A percentile compares a stretch with the other conserved stretches of the same genome.
phyloP scores from a whole-genome alignment of 2,113 vertebrate species.

The Pholis gunnellus region DNA sequence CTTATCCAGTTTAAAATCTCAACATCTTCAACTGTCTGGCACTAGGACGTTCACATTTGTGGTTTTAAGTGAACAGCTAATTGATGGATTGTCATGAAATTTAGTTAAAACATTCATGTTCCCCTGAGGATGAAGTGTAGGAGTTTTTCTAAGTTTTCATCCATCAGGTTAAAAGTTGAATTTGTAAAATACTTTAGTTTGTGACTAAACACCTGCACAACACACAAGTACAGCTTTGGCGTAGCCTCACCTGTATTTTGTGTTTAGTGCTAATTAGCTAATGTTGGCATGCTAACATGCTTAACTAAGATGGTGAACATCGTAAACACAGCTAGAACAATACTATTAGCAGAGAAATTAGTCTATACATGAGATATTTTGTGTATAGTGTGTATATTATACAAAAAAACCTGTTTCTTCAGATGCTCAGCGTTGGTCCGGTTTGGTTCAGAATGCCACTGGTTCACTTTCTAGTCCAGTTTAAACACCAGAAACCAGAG shows the following conservation, averaged over 20 bases:
- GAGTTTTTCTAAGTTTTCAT: too few species aligned
- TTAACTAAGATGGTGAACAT: background rate
- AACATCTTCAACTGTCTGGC: background rate
- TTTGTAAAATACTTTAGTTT: background rate
- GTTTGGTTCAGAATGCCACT: background rate
- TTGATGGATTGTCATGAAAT: background rate
- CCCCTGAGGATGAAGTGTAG: background rate
- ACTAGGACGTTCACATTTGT: too few species aligned
- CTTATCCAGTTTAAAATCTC: background rate
- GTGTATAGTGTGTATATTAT: background rate
- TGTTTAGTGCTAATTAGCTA: background rate
- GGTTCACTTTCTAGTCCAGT: conserved; percentile 11
- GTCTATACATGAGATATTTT: background rate
- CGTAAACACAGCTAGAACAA: background rate
- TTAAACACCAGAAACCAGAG: conserved; percentile 25
- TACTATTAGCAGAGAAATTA: background rate
- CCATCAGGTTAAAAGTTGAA: background rate
- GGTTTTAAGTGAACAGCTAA: background rate
- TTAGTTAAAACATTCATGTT: too few species aligned
- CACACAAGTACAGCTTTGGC: background rate
- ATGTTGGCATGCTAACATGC: background rate
- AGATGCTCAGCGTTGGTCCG: conserved; percentile 24
- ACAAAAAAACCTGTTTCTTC: conserved; percentile 45
- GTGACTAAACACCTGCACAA: background rate
- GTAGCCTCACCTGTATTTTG: background rate